Evolutionary conservation across 2,888 invertebrate species (phyloP).

Genomic region (Rhodophaea formosa): DNA sequence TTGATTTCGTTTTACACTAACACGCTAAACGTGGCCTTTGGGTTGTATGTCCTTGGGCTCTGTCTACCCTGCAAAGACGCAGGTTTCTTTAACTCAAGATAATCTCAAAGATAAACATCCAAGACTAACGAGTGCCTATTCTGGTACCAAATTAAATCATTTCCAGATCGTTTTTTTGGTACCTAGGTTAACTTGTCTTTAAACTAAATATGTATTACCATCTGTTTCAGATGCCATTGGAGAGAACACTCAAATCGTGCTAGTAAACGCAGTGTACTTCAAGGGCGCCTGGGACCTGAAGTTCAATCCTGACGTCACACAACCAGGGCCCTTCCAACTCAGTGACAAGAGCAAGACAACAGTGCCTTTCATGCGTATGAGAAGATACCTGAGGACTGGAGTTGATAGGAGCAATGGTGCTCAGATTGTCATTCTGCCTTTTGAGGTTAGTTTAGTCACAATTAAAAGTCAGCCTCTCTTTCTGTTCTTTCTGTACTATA

Average conservation of each 20-base stretch:
- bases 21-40: no score
- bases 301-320: constrained; percentile 81
- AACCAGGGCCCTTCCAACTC: constrained; percentile 75
- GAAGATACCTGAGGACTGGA: constrained; percentile 75
- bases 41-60: no score
- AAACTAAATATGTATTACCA: constrained; percentile 20
- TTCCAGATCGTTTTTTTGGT: no score
- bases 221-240: constrained; percentile 64
- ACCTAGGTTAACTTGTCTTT: no score
- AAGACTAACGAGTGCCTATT: no score
- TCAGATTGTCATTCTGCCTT: constrained; percentile 83
- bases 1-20: no score
- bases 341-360: constrained; percentile 57
- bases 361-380: constrained; percentile 83
- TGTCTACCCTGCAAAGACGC: no score
- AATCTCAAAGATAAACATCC: no score
- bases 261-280: constrained; percentile 87
- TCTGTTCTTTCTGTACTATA: no score
- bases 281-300: constrained; percentile 86
- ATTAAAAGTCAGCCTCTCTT: no score
- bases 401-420: constrained; percentile 78
- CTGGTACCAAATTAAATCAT: no score
- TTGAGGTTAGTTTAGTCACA: constrained; percentile 70
- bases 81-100: no score
- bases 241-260: constrained; percentile 79